A percentile compares a stretch with the other conserved stretches of the same genome.
Evolutionary conservation across 2,113 vertebrate species (phyloP).

Genomic region (Psittacula cyanocephala): DNA sequence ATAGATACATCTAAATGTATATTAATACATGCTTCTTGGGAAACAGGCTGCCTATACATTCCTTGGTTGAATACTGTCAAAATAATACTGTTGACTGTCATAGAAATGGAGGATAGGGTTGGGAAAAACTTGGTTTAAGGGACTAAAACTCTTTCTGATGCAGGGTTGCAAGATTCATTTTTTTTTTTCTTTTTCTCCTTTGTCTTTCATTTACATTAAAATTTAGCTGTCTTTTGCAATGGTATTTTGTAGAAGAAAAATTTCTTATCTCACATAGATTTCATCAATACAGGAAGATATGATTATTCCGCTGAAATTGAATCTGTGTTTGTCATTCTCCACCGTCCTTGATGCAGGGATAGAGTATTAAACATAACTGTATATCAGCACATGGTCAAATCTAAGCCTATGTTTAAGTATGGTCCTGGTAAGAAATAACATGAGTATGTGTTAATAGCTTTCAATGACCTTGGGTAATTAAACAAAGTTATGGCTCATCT

Average conservation of each 20-base stretch:
- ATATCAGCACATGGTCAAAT: background rate
- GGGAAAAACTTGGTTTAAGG: background rate
- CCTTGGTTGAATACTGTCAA: background rate
- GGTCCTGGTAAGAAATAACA: background rate
- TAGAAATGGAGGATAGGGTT: background rate
- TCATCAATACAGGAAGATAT: background rate
- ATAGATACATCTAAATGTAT: conserved; percentile 18
- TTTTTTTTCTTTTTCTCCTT: background rate
- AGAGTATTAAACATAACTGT: background rate
- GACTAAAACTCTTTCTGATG: background rate
- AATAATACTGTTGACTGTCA: background rate
- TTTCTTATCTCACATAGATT: background rate
- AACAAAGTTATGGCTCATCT: background rate
- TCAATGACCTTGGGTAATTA: background rate
- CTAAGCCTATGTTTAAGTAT: background rate
- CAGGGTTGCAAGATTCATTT: background rate
- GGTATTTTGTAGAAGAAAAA: background rate
- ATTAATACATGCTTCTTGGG: background rate
- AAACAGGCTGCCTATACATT: background rate
- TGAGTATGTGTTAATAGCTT: background rate
- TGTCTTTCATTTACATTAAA: background rate
- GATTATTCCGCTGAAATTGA: conserved; percentile 33
- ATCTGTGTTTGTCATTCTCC: background rate
- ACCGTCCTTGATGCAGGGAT: background rate
- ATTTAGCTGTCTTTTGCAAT: background rate